phyloP scores from a whole-genome alignment of 2,797 vertebrate genomes.

The Potorous gilbertii region DNA sequence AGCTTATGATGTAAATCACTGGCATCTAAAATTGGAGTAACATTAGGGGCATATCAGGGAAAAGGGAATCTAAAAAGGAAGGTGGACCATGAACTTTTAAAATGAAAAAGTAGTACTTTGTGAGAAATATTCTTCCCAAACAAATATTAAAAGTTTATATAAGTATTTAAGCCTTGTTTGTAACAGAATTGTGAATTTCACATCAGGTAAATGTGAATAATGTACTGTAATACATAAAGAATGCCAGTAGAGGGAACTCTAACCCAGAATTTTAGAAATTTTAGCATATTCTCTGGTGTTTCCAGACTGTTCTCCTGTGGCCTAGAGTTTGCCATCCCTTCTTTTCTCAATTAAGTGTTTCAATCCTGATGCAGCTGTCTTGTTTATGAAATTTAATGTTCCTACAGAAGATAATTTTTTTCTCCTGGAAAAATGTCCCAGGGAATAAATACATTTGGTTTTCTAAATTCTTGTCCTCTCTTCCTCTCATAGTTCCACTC shows the following conservation, averaged over 20 bases:
- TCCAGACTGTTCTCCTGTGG: rapidly evolving
- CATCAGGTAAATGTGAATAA: neutral
- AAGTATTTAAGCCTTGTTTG: neutral
- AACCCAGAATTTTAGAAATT: conserved; percentile 67
- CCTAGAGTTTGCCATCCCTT: conserved; percentile 15
- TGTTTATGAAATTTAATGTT: conserved; percentile 16
- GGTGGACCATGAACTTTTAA: neutral
- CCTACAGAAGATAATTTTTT: neutral
- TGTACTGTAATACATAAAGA: conserved; percentile 7
- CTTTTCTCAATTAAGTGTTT: neutral
- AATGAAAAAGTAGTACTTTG: neutral
- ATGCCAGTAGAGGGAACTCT: conserved; percentile 81
- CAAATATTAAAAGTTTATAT: neutral
- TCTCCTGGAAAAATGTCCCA: neutral
- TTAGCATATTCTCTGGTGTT: neutral
- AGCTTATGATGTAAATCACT: neutral
- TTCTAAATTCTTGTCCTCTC: neutral
- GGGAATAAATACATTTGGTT: conserved; percentile 37
- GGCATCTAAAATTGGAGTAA: neutral
- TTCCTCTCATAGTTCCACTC: neutral
- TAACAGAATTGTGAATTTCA: conserved; percentile 6
- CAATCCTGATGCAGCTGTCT: neutral
- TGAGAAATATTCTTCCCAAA: conserved; percentile 2
- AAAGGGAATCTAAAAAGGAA: neutral
- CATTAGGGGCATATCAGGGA: conserved; percentile 6